Evolutionary conservation across 2,113 vertebrate genomes (phyloP).

Genomic region (Monopterus albus): DNA sequence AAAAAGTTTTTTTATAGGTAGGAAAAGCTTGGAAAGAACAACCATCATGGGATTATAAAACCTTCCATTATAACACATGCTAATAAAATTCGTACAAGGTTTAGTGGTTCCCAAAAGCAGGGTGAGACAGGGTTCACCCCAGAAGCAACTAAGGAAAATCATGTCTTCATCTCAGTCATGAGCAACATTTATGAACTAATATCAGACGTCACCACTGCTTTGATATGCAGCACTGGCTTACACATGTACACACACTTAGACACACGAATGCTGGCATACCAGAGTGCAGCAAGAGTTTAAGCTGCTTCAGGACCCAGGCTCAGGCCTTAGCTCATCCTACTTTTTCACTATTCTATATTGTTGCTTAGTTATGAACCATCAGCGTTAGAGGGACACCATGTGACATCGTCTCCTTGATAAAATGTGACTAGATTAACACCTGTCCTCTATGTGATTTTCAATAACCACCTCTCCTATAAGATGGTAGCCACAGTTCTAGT

Average conservation of each 20-base stretch:
- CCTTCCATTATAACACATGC: conserved; percentile 9
- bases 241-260: neutral
- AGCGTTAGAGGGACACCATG: no score
- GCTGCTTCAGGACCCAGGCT: neutral
- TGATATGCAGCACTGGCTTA: neutral
- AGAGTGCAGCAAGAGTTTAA: neutral
- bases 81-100: neutral
- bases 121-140: conserved; percentile 8
- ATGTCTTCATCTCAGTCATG: conserved; percentile 17
- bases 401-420: neutral
- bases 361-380: conserved; percentile 27
- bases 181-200: conserved; percentile 3
- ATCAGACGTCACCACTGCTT: neutral
- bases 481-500: neutral
- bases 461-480: neutral
- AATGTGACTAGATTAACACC: neutral
- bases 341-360: neutral
- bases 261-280: neutral
- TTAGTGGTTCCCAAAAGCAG: conserved; percentile 22
- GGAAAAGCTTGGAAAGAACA: no score
- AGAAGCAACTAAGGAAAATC: conserved; percentile 11
- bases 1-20: no score
- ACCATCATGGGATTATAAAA: no score
- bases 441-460: conserved; percentile 1
- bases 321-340: neutral